Base-by-base conservation (phyloP, 2,888 invertebrate species). In the Melieria omissa region DNA sequence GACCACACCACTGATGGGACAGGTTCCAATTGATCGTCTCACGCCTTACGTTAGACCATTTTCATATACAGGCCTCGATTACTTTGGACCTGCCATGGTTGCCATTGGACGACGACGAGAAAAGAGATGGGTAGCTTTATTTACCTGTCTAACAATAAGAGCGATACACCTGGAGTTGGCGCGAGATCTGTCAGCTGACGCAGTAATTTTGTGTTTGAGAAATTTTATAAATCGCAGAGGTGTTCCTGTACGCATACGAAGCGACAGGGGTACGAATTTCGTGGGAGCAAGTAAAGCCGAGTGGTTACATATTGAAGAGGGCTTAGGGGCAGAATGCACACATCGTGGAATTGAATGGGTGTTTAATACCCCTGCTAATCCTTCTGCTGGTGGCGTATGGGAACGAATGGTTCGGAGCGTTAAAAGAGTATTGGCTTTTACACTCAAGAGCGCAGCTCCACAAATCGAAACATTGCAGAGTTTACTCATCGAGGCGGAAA, bases 1-100 rank as follows among this genome's bases (percentile, higher is more conserved):
- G 10, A 14, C 47, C 1, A 46, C 55, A 5, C 79, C 78, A 4
- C 54, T 72, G 6, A 78, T 80, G 78, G 79, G 75, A 10, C 77
- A 75, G 57, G 14, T 75, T 8, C 74, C 75, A 0, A 3, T 55
- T 14, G 77, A 76, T 52, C 67, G 75, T 9, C 44, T 75, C 4
- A 73, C 69, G 6, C 76, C 78, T 12, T 77, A 72, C 16, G 62
- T 76, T 4, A 72, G 57, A 12, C 69, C 69, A 54, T 72, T 72
- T 54, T 54, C 47, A 42, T 65, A 69, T 14, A 72, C 72, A 2
- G 74, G 74, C 16, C 8, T 60, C 9, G 60, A 67, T 29, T 57
- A 57, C 45, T 70, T 63, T 46, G 64, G 64, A 47, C 70, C 58
- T 12, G 12, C 58, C 49, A 42, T 57, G 6, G 65, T 70, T n/a